A percentile compares a stretch with the other conserved stretches of the same genome.
phyloP scores from a whole-genome alignment of 2,888 invertebrate species.

The Aphodius granarius region DNA sequence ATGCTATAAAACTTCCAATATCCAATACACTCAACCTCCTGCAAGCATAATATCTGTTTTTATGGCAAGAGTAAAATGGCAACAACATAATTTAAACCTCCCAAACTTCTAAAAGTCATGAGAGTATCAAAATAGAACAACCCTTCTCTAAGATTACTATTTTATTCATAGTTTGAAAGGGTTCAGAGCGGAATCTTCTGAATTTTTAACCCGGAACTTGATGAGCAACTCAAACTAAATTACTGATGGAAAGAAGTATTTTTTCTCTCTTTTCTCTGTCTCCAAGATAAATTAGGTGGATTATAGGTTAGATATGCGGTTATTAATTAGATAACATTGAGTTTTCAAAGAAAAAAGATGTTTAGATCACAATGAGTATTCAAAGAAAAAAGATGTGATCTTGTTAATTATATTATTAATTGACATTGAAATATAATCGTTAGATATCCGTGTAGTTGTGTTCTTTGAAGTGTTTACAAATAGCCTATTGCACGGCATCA shows the following conservation, averaged over 20 bases:
- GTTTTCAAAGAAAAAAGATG: no score
- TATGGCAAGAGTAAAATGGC: no score
- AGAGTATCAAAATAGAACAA: not conserved
- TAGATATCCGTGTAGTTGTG: not conserved
- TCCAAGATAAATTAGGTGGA: no score
- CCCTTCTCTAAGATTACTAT: not conserved
- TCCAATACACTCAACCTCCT: no score
- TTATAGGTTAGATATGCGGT: no score
- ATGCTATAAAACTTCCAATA: no score
- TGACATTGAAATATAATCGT: not conserved
- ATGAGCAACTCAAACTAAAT: not conserved
- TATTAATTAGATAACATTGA: no score
- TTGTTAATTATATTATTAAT: not conserved
- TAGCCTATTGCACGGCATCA: not conserved
- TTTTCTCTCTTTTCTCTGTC: not conserved
- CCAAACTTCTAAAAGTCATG: not conserved
- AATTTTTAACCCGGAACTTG: not conserved
- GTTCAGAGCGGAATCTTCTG: not conserved
- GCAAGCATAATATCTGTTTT: no score
- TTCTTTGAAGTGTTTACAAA: not conserved
- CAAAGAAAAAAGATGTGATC: no score
- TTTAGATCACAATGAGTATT: no score
- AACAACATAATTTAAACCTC: no score
- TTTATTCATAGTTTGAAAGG: not conserved
- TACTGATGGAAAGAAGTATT: not conserved